Conservation (phyloP, 2,113 vertebrate species). For the Globicephala melas region DNA sequence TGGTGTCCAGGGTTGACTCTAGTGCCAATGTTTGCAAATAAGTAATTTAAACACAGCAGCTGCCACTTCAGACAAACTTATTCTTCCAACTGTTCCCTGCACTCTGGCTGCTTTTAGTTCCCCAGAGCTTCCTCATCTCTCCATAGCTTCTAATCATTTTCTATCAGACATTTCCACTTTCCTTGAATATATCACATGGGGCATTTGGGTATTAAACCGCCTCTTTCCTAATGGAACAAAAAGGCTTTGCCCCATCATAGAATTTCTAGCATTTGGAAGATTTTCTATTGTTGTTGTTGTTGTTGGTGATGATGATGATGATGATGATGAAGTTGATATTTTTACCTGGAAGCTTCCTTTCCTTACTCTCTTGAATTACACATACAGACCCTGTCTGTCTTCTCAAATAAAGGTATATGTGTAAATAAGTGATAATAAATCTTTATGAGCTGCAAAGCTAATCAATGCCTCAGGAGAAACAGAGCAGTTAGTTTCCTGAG, state of each 20-base stretch:
- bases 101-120: background rate
- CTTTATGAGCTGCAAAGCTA: background rate
- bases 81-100: background rate
- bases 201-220: background rate
- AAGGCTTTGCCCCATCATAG: background rate
- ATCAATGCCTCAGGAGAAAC: background rate
- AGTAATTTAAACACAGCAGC: background rate
- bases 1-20: background rate
- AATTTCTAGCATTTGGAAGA: background rate
- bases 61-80: background rate
- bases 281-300: background rate
- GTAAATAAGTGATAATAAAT: background rate
- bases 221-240: background rate
- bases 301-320: background rate
- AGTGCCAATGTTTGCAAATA: background rate
- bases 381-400: background rate
- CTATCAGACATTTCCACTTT: background rate
- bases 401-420: background rate
- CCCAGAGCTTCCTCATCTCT: background rate
- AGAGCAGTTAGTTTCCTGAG: background rate
- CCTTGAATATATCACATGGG: background rate
- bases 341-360: background rate
- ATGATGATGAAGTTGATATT: background rate
- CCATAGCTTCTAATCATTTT: background rate
- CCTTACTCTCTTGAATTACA: background rate